Evolutionary conservation across 2,797 vertebrate species (phyloP).

Genomic region (Babyrousa celebensis): DNA sequence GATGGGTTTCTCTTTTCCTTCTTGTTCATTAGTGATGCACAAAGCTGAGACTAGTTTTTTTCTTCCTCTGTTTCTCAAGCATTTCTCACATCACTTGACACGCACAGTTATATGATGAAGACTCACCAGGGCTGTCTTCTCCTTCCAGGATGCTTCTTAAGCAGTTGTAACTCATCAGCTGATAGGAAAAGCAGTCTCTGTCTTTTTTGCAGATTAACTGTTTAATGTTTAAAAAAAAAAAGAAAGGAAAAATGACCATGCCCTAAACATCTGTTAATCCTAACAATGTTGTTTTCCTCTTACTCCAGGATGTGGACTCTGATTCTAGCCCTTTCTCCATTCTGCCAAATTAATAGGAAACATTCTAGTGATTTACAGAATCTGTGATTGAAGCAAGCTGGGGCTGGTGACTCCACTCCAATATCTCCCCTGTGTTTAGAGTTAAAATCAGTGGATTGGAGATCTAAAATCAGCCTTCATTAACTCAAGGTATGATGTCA

Average conservation of each 20-base stretch:
- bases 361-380: neutral
- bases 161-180: conserved; percentile 54
- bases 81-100: conserved; percentile 65
- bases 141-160: conserved; percentile 27
- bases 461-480: neutral
- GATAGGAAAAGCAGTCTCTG: conserved; percentile 63
- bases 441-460: neutral
- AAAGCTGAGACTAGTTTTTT: neutral
- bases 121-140: conserved; percentile 39
- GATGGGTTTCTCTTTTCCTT: neutral
- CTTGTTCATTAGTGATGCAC: conserved; percentile 68
- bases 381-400: neutral
- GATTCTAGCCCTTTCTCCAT: neutral
- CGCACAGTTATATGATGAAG: conserved; percentile 49
- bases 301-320: neutral
- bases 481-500: neutral
- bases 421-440: neutral
- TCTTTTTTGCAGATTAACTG: conserved; percentile 63
- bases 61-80: neutral
- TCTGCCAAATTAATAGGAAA: neutral
- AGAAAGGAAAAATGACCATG: neutral
- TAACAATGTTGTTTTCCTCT: conserved; percentile 55
- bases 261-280: conserved; percentile 14
- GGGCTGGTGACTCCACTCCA: neutral
- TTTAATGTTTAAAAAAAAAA: conserved; percentile 61